A percentile compares a stretch with the other conserved stretches of the same genome.
phyloP scores from a whole-genome alignment of 1,140 invertebrate species.

The Chlorops oryzae region DNA sequence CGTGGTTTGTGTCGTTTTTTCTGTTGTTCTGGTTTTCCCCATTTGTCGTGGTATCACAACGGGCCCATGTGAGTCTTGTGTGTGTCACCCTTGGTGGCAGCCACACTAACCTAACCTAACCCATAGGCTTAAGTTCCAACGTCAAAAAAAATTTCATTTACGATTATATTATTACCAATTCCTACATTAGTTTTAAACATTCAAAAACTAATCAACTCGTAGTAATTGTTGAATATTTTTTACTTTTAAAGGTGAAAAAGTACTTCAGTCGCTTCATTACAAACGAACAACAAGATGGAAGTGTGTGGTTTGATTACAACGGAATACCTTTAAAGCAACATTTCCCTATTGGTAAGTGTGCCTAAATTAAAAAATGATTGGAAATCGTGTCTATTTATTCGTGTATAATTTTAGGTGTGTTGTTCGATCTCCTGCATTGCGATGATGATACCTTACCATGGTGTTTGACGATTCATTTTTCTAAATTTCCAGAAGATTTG shows the following conservation, averaged over 20 bases:
- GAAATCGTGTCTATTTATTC: not conserved
- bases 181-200: too few relatives aligned
- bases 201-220: slow-evolving; percentile 3
- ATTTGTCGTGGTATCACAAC: too few relatives aligned
- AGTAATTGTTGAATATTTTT: slow-evolving; percentile 2
- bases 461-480: slow-evolving; percentile 92
- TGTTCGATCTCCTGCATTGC: slow-evolving; percentile 74
- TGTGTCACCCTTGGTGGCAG: too few relatives aligned
- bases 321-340: slow-evolving; percentile 92
- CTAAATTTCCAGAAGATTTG: slow-evolving; percentile 77
- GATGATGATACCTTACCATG: slow-evolving; percentile 78
- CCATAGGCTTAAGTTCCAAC: too few relatives aligned
- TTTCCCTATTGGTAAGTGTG: slow-evolving; percentile 76
- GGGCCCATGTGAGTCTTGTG: too few relatives aligned
- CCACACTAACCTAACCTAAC: too few relatives aligned
- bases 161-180: too few relatives aligned
- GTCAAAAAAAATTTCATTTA: not conserved
- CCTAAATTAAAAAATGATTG: too few relatives aligned
- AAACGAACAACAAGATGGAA: slow-evolving; percentile 73
- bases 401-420: slow-evolving; percentile 51
- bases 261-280: slow-evolving; percentile 81
- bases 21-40: too few relatives aligned
- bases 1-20: too few relatives aligned
- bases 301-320: slow-evolving; percentile 95
- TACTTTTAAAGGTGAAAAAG: slow-evolving; percentile 67